Base-by-base conservation (phyloP, 2,797 vertebrate genomes). In the Protonibea diacanthus region DNA sequence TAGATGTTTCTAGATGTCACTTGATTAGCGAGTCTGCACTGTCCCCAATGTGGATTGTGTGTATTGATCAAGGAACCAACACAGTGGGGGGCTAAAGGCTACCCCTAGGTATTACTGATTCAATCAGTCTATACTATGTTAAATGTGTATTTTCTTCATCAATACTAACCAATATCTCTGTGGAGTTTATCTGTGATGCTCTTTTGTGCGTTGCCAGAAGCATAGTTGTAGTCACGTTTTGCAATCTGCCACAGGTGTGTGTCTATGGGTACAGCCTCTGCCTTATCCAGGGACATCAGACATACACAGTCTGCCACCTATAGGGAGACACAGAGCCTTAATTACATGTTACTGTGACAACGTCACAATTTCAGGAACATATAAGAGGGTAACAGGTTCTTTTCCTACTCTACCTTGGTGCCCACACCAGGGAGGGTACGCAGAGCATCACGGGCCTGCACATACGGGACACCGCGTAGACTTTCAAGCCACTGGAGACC, bases 221-320 rank as follows among this genome's bases (percentile, higher is more conserved):
- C 81, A 64, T 92, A 91, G 1, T 85, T 87, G 0, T 99, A 99
- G 90, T 97, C 96, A 42, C 96, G 95, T 51, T 90, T 96, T 0
- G 97, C 97, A 0, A 99, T 97, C 87, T 97, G 97, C 98, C 97
- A 98, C 57, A 99, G 88, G 0, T 99, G 98, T 10, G 98, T 96
- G 61, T 99, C 98, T 76, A 99, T 91, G 0, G 98, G 98, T 51
- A 99, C 96, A 0, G 97, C 97, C 21, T 97, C 95, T 0, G 95
- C 65, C 84, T 99, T 99, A 93, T 99, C 96, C 85, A 99, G 93
- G 0, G 97, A 96, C 97, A 97, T 96, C 83, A 99, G 90, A 85
- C 98, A 99, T 17, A 97, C 96, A 11, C 98, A 99, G 92, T 99
- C 96, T 0, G 98, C 97, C 48, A 99, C 97, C 98, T 99, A 76